phyloP scores from a whole-genome alignment of 2,797 vertebrate genomes.

The Syngnathus rostellatus region DNA sequence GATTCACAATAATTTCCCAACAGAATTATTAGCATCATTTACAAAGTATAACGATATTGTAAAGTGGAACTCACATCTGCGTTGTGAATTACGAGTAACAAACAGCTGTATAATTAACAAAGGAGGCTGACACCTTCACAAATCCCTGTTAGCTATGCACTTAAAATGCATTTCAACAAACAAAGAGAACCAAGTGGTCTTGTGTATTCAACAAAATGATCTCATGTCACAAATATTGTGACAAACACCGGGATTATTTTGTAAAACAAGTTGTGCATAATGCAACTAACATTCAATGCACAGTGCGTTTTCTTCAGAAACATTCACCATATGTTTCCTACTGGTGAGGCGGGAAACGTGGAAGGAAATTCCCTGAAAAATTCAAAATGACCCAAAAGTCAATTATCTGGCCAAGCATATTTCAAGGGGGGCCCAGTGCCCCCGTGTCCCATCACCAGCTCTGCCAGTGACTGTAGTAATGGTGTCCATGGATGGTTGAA shows the following conservation, averaged over 20 bases:
- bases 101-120: slow-evolving; percentile 33
- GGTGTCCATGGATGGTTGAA: too few species aligned
- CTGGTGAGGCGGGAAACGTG: too few species aligned
- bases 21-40: neutral
- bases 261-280: slow-evolving; percentile 66
- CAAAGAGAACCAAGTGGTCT: slow-evolving; percentile 73
- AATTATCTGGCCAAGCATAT: too few species aligned
- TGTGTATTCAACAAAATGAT: slow-evolving; percentile 49
- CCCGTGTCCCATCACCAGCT: too few species aligned
- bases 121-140: slow-evolving; percentile 48
- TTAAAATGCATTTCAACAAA: slow-evolving; percentile 57
- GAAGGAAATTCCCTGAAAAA: too few species aligned
- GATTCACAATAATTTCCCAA: neutral
- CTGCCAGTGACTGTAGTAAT: too few species aligned
- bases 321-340: neutral
- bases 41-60: neutral
- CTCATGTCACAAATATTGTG: slow-evolving; percentile 59
- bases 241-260: slow-evolving; percentile 67
- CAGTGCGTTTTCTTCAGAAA: slow-evolving; percentile 51
- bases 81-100: slow-evolving; percentile 26
- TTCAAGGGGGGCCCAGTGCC: too few species aligned
- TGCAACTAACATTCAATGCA: slow-evolving; percentile 73
- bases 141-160: slow-evolving; percentile 75
- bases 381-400: too few species aligned
- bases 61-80: slow-evolving; percentile 6